These are phyloP conservation scores for Lasioglossum oenotherae DNA, from an alignment of 2,888 invertebrate species.

Conservation along the genomic window DNA sequence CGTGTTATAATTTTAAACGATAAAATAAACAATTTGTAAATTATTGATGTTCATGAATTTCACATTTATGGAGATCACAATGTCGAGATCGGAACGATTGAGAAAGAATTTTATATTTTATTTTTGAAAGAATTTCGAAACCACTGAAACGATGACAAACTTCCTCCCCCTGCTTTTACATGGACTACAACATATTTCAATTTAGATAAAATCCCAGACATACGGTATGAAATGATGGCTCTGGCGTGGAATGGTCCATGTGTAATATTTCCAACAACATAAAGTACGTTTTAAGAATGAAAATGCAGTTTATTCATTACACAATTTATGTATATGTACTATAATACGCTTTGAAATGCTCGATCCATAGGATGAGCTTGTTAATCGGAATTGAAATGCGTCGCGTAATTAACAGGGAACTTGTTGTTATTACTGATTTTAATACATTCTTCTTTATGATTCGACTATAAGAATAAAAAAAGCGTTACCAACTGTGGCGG, in stretches of 20 bases:
- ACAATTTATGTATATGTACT: neutral
- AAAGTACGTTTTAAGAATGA: neutral
- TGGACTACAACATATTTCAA: conserved; percentile 5
- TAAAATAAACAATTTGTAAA: too few relatives aligned
- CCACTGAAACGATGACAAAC: neutral
- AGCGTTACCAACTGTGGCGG: too few relatives aligned
- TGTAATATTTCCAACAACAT: neutral
- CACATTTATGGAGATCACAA: neutral
- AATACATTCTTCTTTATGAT: too few relatives aligned
- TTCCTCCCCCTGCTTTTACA: neutral
- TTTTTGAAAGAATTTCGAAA: neutral
- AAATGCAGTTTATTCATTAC: neutral
- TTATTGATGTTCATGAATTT: neutral
- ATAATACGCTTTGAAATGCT: neutral
- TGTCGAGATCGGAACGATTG: neutral
- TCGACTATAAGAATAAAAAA: neutral
- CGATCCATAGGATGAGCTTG: neutral
- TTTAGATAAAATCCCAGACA: neutral
- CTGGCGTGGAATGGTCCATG: neutral
- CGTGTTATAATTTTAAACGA: too few relatives aligned
- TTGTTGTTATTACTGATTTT: too few relatives aligned
- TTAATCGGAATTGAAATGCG: neutral
- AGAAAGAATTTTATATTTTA: neutral
- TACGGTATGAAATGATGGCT: neutral
- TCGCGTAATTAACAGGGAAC: neutral